Conservation (phyloP, 2,888 invertebrate genomes). For the Tenthredo amoena region DNA sequence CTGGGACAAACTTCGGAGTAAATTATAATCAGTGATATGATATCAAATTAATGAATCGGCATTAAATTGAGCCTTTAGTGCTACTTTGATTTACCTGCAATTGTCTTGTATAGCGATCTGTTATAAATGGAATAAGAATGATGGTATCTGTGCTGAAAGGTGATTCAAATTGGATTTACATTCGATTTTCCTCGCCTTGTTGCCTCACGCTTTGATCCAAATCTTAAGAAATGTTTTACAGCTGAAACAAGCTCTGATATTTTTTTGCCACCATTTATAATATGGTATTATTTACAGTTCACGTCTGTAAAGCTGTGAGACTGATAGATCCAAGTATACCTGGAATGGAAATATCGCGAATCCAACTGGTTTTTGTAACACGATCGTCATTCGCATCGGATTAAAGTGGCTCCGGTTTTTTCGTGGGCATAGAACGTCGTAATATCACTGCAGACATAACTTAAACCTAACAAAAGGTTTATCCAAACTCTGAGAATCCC, state of each 20-base stretch:
- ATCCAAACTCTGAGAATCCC: background rate
- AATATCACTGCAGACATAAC: background rate
- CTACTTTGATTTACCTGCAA: background rate
- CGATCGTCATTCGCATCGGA: background rate
- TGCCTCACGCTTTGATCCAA: background rate
- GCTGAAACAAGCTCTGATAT: background rate
- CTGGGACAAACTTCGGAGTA: slow-evolving; percentile 57
- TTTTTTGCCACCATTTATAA: background rate
- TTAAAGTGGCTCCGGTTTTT: background rate
- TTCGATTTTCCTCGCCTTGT: background rate
- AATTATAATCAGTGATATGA: slow-evolving; percentile 55
- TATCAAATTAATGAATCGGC: background rate
- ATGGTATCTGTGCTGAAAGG: background rate
- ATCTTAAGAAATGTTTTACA: background rate
- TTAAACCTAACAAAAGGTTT: background rate
- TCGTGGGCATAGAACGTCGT: background rate
- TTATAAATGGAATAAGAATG: background rate
- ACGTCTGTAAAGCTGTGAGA: background rate
- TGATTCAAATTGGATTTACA: background rate
- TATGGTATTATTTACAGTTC: background rate
- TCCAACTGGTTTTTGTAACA: background rate
- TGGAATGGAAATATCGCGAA: background rate
- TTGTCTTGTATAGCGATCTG: background rate
- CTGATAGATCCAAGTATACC: background rate
- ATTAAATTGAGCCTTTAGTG: background rate